Percentiles rank a stretch among this genome's conserved stretches.
Evolutionary conservation across 2,113 vertebrate species (phyloP).

Genomic region (Anhinga rufa): DNA sequence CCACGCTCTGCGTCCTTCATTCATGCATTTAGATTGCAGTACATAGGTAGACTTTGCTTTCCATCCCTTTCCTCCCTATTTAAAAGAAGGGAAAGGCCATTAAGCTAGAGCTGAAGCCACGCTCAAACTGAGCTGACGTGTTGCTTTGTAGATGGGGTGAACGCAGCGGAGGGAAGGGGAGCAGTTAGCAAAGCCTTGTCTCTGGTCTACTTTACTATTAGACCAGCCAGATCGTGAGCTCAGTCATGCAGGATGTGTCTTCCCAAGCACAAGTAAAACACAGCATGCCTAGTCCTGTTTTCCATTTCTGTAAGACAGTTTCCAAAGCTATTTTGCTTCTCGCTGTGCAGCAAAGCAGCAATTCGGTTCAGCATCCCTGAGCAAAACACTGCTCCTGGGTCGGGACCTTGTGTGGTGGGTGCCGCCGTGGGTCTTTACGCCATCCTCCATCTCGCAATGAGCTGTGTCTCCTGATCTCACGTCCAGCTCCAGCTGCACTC

Average conservation of each 20-base stretch:
- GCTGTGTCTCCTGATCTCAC: fast-evolving
- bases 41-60: background rate
- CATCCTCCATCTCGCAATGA: background rate
- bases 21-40: background rate
- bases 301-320: background rate
- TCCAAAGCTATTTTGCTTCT: background rate
- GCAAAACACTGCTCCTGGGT: background rate
- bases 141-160: background rate
- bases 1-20: background rate
- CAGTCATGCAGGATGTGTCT: background rate
- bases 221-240: background rate
- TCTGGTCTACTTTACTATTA: background rate
- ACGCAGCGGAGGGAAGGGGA: background rate
- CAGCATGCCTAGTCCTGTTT: background rate
- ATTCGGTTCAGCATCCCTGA: background rate
- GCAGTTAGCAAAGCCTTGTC: background rate
- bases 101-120: background rate
- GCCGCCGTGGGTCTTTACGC: background rate
- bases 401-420: fast-evolving
- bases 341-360: background rate
- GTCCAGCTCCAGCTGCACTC: background rate
- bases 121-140: background rate
- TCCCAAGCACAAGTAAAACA: background rate
- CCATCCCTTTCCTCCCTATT: background rate
- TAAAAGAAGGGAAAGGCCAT: background rate